Evolutionary conservation across 1,140 invertebrate genomes (phyloP), one percentile per base, ranked within the genome.

Genomic region (Drosophila ercepeae): DNA sequence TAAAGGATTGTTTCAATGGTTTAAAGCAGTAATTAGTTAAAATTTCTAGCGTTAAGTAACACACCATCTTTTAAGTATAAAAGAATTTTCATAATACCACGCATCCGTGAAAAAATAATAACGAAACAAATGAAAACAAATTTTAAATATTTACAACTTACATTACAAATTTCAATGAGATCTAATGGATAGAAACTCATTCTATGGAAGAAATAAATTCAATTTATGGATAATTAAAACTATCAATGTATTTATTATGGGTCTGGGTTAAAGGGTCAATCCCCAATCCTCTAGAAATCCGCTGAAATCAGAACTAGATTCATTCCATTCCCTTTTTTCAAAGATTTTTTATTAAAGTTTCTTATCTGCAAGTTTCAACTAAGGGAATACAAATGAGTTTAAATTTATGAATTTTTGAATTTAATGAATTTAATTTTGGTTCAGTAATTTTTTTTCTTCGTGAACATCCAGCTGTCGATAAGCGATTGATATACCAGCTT

Each of bases 81-180:
- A 69, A 69, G 54, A 81, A 79, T 72, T 86, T 83, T 68, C 71
- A 75, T 54, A 79, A 75, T 75, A 67, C 54, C 58, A 75, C 57
- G 41, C 46, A 60, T 57, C 29, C 65, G 46, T 58, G 21, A 45
- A 75, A 36, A 71, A 63, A 59, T 64, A 73, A 59, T 69, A 64
- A 65, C 69, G 46, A 69, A 71, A 71, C 58, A 71, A 71, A 53
- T 52, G 44, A 55, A 78, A 78, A 63, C 27, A 70, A 76, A 84
- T 51, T 84, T 84, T 88, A 75, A 84, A 86, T 81, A 88, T 88
- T 88, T 84, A 86, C 81, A 84, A 88, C 63, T 88, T 84, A 84
- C 67, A 52, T 77, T 84, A 84, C 52, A 84, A 79, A 84, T 81
- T 84, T 84, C 76, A 86, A 86, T 71, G 81, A 76, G 59, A 86